Evolutionary conservation across 2,888 invertebrate genomes (phyloP).

Genomic region (Blastobasis lacticolella): DNA sequence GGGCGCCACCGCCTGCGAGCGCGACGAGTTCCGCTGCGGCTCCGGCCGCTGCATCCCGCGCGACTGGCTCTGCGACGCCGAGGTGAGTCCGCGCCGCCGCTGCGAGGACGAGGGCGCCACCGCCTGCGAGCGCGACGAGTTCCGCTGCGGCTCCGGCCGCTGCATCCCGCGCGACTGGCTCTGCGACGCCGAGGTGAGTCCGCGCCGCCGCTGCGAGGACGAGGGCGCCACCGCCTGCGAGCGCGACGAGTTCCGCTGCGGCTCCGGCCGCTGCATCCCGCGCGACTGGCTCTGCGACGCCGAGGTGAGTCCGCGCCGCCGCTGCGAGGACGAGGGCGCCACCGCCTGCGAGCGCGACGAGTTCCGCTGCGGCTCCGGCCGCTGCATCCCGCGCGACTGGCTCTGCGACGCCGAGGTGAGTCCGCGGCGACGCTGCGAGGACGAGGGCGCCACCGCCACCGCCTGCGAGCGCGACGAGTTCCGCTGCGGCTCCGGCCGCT

Average conservation of each 20-base stretch:
- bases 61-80: conserved; percentile 84
- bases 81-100: conserved; percentile 14
- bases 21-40: conserved; percentile 65
- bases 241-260: conserved; percentile 64
- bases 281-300: conserved; percentile 85
- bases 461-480: conserved; percentile 69
- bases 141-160: conserved; percentile 79
- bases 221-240: conserved; percentile 76
- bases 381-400: conserved; percentile 85
- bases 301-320: conserved; percentile 19
- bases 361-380: conserved; percentile 78
- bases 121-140: conserved; percentile 68
- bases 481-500: conserved; percentile 81
- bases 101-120: conserved; percentile 58
- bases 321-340: conserved; percentile 47
- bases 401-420: conserved; percentile 77
- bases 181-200: conserved; percentile 76
- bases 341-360: conserved; percentile 72
- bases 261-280: conserved; percentile 84
- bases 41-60: conserved; percentile 85
- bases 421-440: conserved; percentile 76
- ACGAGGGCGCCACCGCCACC: conserved; percentile 62
- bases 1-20: conserved; percentile 75
- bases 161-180: conserved; percentile 85
- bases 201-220: conserved; percentile 18